These are phyloP conservation scores for Catostylus mosaicus DNA, from an alignment of 30 jellyfish, hydroid and myxozoan genomes.

Conservation along the genomic window DNA sequence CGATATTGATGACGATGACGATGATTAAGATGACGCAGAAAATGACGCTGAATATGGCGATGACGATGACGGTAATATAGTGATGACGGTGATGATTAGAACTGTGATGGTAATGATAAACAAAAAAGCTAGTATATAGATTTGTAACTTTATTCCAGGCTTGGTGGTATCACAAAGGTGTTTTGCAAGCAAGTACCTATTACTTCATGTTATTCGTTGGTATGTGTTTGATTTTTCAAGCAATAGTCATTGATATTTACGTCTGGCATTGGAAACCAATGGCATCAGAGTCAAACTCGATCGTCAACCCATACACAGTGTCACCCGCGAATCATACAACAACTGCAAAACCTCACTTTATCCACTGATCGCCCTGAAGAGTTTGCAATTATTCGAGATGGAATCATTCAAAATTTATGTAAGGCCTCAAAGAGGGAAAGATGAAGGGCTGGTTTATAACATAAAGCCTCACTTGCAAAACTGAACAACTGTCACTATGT, in stretches of 20 bases:
- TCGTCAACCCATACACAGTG: slow-evolving; percentile 43
- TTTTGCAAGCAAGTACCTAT: slow-evolving; percentile 50
- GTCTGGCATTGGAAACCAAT: slow-evolving; percentile 63
- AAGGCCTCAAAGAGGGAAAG: too few species aligned
- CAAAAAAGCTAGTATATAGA: background rate
- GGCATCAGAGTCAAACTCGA: slow-evolving; percentile 19
- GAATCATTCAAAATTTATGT: too few species aligned
- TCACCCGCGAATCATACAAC: slow-evolving; percentile 50
- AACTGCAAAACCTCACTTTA: background rate
- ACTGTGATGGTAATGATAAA: too few species aligned
- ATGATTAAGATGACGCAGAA: too few species aligned
- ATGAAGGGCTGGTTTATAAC: too few species aligned
- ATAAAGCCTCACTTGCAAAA: too few species aligned
- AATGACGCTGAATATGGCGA: too few species aligned
- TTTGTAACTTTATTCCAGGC: slow-evolving; percentile 31
- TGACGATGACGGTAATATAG: too few species aligned
- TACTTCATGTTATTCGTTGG: slow-evolving; percentile 62
- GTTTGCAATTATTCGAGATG: too few species aligned
- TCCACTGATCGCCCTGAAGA: background rate
- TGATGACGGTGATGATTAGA: too few species aligned
- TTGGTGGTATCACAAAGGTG: slow-evolving; percentile 80
- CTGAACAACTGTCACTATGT: too few species aligned
- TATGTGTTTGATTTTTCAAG: slow-evolving; percentile 63
- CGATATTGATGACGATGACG: too few species aligned
- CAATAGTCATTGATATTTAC: slow-evolving; percentile 59